A percentile compares a stretch with the other conserved stretches of the same genome.
Evolutionary conservation across 2,113 vertebrate species (phyloP).

Genomic region (Entomyzon cyanotis): DNA sequence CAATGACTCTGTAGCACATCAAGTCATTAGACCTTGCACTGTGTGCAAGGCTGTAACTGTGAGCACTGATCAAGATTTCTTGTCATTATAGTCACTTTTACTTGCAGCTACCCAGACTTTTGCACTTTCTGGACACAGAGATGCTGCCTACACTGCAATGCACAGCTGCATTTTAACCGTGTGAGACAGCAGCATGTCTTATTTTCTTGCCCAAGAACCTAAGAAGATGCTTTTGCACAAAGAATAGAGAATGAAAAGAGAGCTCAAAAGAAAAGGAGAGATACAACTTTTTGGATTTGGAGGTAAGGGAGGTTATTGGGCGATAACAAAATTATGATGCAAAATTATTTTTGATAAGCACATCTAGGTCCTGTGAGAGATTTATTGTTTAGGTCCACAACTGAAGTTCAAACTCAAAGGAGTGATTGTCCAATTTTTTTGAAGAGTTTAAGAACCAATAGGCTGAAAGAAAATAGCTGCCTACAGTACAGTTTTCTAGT

Average conservation of each 20-base stretch:
- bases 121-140: not conserved
- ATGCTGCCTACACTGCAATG: not conserved
- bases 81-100: not conserved
- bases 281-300: not conserved
- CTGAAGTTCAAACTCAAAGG: not conserved
- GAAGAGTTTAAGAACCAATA: not conserved
- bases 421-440: not conserved
- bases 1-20: not conserved
- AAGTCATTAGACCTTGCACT: not conserved
- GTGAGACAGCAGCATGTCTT: not conserved
- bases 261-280: not conserved
- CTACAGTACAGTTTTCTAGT: not conserved
- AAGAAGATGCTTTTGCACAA: not conserved
- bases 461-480: not conserved
- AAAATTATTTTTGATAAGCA: not conserved
- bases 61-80: not conserved
- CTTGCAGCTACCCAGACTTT: not conserved
- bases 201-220: not conserved
- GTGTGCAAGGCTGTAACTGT: not conserved
- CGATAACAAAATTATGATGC: not conserved
- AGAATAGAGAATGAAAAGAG: not conserved
- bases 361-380: not conserved
- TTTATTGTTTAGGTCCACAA: not conserved
- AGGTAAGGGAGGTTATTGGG: not conserved
- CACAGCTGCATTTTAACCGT: rapidly evolving